phyloP scores from a whole-genome alignment of 2,113 vertebrate genomes.

The Rhabdornis inornatus region DNA sequence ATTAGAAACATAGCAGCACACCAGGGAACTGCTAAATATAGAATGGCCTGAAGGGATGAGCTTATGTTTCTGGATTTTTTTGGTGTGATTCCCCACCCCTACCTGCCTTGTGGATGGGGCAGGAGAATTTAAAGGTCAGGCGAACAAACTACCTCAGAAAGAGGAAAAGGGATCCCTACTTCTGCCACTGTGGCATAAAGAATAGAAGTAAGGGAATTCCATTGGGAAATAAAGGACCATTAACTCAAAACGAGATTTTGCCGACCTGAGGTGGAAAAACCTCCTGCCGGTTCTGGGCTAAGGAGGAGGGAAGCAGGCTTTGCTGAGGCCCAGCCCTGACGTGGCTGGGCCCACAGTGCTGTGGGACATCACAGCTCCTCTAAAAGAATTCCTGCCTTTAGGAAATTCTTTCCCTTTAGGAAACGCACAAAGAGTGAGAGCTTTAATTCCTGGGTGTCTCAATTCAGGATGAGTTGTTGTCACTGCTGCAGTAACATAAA shows the following conservation, averaged over 20 bases:
- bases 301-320: neutral
- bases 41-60: neutral
- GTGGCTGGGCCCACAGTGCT: neutral
- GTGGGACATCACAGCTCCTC: neutral
- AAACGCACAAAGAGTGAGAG: rapidly evolving
- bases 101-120: neutral
- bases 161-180: neutral
- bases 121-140: neutral
- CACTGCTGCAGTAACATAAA: neutral
- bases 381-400: neutral
- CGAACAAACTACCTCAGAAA: neutral
- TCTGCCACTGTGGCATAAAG: neutral
- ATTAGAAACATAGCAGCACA: neutral
- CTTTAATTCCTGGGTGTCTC: neutral
- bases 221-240: neutral
- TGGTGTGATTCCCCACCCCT: neutral
- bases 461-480: neutral
- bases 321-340: neutral
- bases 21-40: constrained; percentile 25
- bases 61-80: neutral
- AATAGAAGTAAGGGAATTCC: neutral
- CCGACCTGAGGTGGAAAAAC: neutral
- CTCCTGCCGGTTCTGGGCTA: neutral
- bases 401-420: neutral
- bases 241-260: neutral